Base-by-base conservation (phyloP, 2,888 invertebrate genomes). In the Acleris holmiana region DNA sequence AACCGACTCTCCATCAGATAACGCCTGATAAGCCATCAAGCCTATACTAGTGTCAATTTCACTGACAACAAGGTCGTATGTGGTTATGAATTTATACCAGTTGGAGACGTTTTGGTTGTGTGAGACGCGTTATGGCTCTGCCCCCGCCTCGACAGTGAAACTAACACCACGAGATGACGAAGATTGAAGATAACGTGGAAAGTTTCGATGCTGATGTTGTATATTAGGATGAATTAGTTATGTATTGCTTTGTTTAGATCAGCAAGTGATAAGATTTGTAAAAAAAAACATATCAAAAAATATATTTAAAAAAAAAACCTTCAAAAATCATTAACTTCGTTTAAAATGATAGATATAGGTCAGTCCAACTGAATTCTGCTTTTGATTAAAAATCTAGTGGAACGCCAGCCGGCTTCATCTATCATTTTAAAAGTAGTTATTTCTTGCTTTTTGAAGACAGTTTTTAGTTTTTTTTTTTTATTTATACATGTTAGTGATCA, bases 131-230 rank as follows among this genome's bases (percentile, higher is more conserved):
- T 67, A 67, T 65, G 57, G 69, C 69, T 71, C 57, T 68, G 67
- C 71, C 68, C 67, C 73, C 74, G 73, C 72, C 74, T 76, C 71
- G 67, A 74, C 72, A 75, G 70, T 81, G 87, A 82, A 86, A 88
- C 85, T 73, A 82, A 86, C 84, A 87, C 88, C 86, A 76, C 72
- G 71, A 73, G 76, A 74, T 71, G 74, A 77, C 72, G 73, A 69
- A 82, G 85, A 86, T 85, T 73, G 50, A 35, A 84, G 84, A 86
- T 86, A 84, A 84, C 76, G 73, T 70, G 71, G 74, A 74, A 79
- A 79, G 78, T 73, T 75, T 74, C 65, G 54, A 68, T 50, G 62
- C 65, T 49, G 35, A 13, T 44, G 61, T 70, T 68, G 71, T 66
- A 59, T 69, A 73, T 72, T 70, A 66, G 66, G 44, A 60, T 61